These are phyloP conservation scores for Rhodinocichla rosea DNA, from an alignment of 2,113 vertebrate genomes.

Conservation along the genomic window DNA sequence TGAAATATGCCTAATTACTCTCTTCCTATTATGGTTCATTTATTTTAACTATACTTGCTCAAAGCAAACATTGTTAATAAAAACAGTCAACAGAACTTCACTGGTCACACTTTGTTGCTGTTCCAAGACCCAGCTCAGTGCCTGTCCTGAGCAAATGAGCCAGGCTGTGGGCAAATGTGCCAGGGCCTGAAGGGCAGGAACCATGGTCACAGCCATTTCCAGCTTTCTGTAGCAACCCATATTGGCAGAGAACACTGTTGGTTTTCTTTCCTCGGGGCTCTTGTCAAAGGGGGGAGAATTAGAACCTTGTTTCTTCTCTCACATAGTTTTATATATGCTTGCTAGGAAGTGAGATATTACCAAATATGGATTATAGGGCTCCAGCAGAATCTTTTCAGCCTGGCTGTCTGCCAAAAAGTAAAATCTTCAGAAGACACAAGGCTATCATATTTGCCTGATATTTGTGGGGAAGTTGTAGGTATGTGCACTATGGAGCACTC, in stretches of 20 bases:
- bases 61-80: background rate
- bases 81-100: background rate
- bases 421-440: background rate
- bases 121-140: background rate
- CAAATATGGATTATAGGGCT: background rate
- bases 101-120: background rate
- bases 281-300: background rate
- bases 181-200: background rate
- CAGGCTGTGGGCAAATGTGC: background rate
- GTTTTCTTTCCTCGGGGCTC: background rate
- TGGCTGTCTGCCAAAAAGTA: background rate
- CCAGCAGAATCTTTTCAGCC: background rate
- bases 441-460: background rate
- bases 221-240: background rate
- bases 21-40: background rate
- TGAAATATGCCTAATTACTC: background rate
- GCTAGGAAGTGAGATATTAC: background rate
- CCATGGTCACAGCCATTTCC: background rate
- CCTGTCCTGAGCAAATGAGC: background rate
- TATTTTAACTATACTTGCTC: background rate
- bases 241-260: background rate
- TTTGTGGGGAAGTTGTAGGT: background rate
- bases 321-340: background rate
- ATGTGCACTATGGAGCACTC: background rate
- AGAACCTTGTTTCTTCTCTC: slow-evolving; percentile 11